A percentile compares a stretch with the other conserved stretches of the same genome.
Conservation (phyloP, 2,888 invertebrate genomes). For the Neoaliturus tenellus region DNA sequence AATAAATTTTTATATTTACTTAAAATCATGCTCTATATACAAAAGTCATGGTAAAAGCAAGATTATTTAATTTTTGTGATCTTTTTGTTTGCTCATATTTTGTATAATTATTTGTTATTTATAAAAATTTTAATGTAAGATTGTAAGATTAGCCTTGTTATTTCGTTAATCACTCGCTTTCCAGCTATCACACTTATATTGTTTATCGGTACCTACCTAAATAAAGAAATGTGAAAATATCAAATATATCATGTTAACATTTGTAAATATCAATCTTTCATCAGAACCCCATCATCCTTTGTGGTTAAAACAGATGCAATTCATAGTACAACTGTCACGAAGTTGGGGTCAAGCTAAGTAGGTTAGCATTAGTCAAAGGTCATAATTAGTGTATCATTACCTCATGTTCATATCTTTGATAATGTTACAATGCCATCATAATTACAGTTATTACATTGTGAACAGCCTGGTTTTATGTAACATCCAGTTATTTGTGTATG, state of each 20-base stretch:
- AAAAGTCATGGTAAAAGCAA: not conserved
- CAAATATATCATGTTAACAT: conserved; percentile 50
- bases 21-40: not conserved
- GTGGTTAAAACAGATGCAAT: no score
- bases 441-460: no score
- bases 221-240: conserved; percentile 53
- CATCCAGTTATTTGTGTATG: no score
- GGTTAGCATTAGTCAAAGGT: no score
- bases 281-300: not conserved
- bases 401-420: no score
- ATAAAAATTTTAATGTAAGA: conserved; percentile 7
- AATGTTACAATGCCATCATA: no score
- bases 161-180: conserved; percentile 48
- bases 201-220: conserved; percentile 25
- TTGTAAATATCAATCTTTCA: not conserved
- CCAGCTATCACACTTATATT: conserved; percentile 29
- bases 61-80: not conserved
- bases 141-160: conserved; percentile 20
- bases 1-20: not conserved
- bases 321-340: no score
- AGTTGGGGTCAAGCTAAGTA: no score
- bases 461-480: no score
- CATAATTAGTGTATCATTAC: no score
- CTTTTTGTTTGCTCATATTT: not conserved
- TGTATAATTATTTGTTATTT: conserved; percentile 3